Evolutionary conservation across 1,140 invertebrate species (phyloP).

Genomic region (Lepidurus couesii): DNA sequence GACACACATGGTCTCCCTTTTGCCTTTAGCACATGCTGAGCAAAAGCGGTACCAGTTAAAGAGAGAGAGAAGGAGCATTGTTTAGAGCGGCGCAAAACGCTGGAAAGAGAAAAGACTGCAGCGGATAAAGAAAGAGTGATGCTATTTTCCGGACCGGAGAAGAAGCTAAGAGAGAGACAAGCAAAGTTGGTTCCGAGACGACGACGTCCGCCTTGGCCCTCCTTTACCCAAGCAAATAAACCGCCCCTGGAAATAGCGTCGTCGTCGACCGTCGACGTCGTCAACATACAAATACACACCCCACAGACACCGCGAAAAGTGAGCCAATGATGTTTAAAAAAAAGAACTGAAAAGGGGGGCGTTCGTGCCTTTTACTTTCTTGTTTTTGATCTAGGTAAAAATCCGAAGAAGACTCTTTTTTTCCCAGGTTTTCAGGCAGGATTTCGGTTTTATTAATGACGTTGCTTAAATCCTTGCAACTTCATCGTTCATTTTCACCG

Average conservation of each 20-base stretch:
- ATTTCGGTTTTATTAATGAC: background rate
- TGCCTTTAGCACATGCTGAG: background rate
- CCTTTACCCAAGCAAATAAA: slow-evolving; percentile 18
- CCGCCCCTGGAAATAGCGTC: slow-evolving; percentile 20
- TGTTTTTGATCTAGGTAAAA: background rate
- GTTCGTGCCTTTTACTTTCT: background rate
- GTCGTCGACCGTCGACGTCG: slow-evolving; percentile 16
- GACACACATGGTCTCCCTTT: slow-evolving; percentile 12
- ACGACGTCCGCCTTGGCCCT: slow-evolving; percentile 17
- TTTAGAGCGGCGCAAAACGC: slow-evolving; percentile 2
- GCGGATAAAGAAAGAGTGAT: slow-evolving; percentile 15
- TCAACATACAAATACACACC: slow-evolving; percentile 22
- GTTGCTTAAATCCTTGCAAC: slow-evolving; percentile 1
- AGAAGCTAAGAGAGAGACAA: slow-evolving; percentile 1
- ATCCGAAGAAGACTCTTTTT: background rate
- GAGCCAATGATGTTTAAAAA: slow-evolving; percentile 15
- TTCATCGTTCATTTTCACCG: slow-evolving; percentile 5
- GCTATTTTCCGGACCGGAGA: slow-evolving; percentile 20
- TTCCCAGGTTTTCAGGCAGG: background rate
- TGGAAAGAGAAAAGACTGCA: background rate
- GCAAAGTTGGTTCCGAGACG: slow-evolving; percentile 9
- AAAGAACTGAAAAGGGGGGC: background rate
- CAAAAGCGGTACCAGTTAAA: background rate
- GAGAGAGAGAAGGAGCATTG: background rate
- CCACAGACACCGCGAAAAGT: slow-evolving; percentile 20